Base-by-base conservation (phyloP, 2,797 vertebrate species). In the Betta splendens region DNA sequence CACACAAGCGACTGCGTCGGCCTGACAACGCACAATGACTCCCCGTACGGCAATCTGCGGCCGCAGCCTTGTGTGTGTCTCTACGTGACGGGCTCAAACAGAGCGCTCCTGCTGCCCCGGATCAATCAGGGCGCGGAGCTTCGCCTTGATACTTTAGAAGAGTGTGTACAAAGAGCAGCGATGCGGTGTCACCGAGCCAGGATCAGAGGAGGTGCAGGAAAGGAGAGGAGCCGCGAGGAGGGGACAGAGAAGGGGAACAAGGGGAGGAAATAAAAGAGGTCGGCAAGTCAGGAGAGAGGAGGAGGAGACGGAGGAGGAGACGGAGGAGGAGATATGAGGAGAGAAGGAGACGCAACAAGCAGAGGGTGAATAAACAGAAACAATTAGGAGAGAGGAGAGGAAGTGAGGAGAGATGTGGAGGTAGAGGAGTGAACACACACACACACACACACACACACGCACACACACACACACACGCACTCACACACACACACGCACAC, bases 401-500 rank as follows among this genome's bases (percentile, higher is more conserved):
- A 43, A 52, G 29, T 21, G 15, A 33, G 16, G 51, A 15, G 9
- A 49, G 25, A 42, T 28, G 20, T 15, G 20, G 15, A 38, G 26
- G 13, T n/a, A 58, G 42, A 21, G 16, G 17, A 17, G 12, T n/a
- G n/a, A n/a, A n/a, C n/a, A 31, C 21, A 23, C 37, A 50, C 39
- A 64, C 37, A 51, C 25, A 65, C 42, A 50, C 42, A 56, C 53
- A 74, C 50, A 56, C 37, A 52, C 17, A 42, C 51, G 38, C 23
- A n/a, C n/a, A 31, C 21, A 23, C 37, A 50, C 39, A 64, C 37
- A 51, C 25, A 65, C 42, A 50, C 42, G 56, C 53, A 74, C n/a
- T n/a, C n/a, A n/a, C n/a, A 31, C 21, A 23, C 37, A 50, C 39
- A 64, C 37, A 51, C 25, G 65, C 42, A 50, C 42, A 56, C 53